phyloP scores from a whole-genome alignment of 2,888 invertebrate species.

The Xanthorhoe spadicearia region DNA sequence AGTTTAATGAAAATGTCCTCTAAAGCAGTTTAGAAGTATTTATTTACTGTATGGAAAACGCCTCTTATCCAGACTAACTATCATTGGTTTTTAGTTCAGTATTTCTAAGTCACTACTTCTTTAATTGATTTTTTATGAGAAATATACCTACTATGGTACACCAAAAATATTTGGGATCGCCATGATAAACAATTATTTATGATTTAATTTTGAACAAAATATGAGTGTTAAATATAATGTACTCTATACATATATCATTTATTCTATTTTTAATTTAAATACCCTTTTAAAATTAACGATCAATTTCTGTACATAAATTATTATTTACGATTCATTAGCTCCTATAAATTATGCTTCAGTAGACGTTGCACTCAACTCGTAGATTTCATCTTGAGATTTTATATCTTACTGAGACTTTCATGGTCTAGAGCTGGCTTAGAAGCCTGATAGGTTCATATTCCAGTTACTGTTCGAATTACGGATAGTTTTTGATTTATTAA shows the following conservation, averaged over 20 bases:
- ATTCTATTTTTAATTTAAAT: too few relatives aligned
- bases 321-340: not conserved
- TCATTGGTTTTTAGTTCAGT: too few relatives aligned
- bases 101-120: too few relatives aligned
- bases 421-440: conserved; percentile 18
- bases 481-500: conserved; percentile 1
- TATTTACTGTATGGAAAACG: not conserved
- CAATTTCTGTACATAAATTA: too few relatives aligned
- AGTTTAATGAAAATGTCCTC: conserved; percentile 3
- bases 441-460: conserved; percentile 20
- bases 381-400: conserved; percentile 19
- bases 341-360: not conserved
- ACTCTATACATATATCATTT: too few relatives aligned
- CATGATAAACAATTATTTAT: too few relatives aligned
- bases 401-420: conserved; percentile 23
- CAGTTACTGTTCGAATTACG: conserved; percentile 1
- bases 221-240: too few relatives aligned
- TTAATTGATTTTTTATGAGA: too few relatives aligned
- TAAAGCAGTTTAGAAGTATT: not conserved
- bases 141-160: too few relatives aligned
- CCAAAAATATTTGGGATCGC: too few relatives aligned
- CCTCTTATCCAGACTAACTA: not conserved
- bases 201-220: too few relatives aligned
- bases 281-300: too few relatives aligned
- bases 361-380: conserved; percentile 1